phyloP scores from a whole-genome alignment of 2,797 vertebrate genomes.

The Syndactyla subalaris region DNA sequence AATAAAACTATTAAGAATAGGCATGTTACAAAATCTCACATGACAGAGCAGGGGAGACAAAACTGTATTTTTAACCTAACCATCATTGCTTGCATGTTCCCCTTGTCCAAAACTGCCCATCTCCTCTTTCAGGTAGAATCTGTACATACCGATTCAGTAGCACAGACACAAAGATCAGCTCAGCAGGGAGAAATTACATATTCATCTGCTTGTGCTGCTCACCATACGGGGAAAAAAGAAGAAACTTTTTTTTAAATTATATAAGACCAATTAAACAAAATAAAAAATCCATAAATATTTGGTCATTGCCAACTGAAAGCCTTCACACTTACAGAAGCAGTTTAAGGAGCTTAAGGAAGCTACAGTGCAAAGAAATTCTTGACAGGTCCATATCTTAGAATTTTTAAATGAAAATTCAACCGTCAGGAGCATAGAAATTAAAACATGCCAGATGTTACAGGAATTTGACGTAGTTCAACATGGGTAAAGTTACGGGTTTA shows the following conservation, averaged over 20 bases:
- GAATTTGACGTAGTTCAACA: conserved; percentile 33
- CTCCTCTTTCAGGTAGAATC: not conserved
- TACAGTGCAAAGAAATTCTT: conserved; percentile 41
- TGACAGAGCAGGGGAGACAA: not conserved
- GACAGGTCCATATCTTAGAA: conserved; percentile 40
- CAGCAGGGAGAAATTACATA: not conserved
- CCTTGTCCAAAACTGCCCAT: not conserved
- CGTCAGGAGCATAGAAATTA: conserved; percentile 55
- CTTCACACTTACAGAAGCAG: not conserved
- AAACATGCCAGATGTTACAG: conserved; percentile 71
- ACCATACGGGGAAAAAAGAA: not conserved
- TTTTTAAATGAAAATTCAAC: conserved; percentile 66
- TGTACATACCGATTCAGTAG: not conserved
- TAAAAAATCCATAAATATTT: not conserved
- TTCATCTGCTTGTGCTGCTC: not conserved
- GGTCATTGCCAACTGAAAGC: not conserved
- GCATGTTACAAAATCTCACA: not conserved
- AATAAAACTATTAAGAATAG: not conserved
- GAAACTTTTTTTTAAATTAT: not conserved
- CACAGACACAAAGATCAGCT: not conserved
- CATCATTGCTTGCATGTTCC: fast-evolving
- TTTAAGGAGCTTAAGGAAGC: conserved; percentile 4
- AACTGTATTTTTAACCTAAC: not conserved
- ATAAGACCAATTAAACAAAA: not conserved
- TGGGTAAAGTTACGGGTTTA: conserved; percentile 60